phyloP scores from a whole-genome alignment of 2,797 vertebrate species.

The Leptatherina wallacei region DNA sequence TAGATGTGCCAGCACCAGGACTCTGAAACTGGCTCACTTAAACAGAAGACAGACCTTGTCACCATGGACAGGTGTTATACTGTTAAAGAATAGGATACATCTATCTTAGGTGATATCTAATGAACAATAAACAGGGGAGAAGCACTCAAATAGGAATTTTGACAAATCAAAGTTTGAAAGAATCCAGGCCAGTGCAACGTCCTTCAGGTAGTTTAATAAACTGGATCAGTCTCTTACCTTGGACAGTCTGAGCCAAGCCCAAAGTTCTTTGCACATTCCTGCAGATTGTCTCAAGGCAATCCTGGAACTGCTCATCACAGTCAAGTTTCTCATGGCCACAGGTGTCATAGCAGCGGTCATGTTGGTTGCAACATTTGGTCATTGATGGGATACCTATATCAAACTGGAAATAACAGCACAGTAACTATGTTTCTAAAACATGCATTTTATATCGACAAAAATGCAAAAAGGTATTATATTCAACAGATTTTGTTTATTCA shows the following conservation, averaged over 20 bases:
- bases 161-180: neutral
- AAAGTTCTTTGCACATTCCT: conserved; percentile 90
- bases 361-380: conserved; percentile 96
- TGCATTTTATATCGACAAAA: neutral
- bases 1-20: neutral
- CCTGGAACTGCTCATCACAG: conserved; percentile 93
- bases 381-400: conserved; percentile 96
- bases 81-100: neutral
- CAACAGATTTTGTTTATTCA: neutral
- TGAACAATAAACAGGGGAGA: neutral
- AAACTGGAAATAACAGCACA: conserved; percentile 81
- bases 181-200: neutral
- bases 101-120: neutral
- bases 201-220: neutral
- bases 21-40: neutral
- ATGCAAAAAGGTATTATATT: neutral
- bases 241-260: conserved; percentile 88
- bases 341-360: conserved; percentile 95
- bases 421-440: neutral
- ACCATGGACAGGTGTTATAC: neutral
- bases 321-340: conserved; percentile 91
- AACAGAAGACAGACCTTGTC: neutral
- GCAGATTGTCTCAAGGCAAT: conserved; percentile 93
- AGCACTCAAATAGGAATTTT: neutral
- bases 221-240: conserved; percentile 82